Evolutionary conservation across 2,888 invertebrate genomes (phyloP).

Genomic region (Sabatieria punctata): DNA sequence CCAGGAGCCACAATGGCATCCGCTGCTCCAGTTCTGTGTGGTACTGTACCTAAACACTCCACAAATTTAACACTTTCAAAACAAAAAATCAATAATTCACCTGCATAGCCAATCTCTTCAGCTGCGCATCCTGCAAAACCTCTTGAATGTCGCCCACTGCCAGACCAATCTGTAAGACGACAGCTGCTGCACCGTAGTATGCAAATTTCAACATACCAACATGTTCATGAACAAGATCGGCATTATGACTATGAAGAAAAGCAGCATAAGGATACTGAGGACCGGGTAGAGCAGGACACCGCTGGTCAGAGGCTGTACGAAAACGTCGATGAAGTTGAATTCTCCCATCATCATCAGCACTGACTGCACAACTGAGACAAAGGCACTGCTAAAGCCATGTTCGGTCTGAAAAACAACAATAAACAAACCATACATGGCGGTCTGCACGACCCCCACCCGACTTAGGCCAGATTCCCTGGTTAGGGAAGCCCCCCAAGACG

Average conservation of each 20-base stretch:
- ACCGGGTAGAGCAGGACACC: constrained; percentile 48
- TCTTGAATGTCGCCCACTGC: constrained; percentile 85
- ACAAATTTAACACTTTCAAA: neutral
- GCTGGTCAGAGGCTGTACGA: neutral
- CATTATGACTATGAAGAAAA: constrained; percentile 72
- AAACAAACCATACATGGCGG: too few relatives aligned
- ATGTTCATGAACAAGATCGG: constrained; percentile 79
- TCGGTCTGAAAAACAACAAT: neutral
- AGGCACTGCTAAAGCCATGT: neutral
- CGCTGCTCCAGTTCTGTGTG: constrained; percentile 72
- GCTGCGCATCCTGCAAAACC: constrained; percentile 65
- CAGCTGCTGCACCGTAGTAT: too few relatives aligned
- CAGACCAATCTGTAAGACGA: constrained; percentile 48
- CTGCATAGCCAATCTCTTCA: constrained; percentile 79
- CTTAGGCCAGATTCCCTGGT: too few relatives aligned
- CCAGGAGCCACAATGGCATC: constrained; percentile 55
- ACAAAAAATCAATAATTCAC: too few relatives aligned
- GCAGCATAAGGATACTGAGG: constrained; percentile 57
- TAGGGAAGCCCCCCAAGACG: too few relatives aligned
- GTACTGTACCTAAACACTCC: constrained; percentile 51
- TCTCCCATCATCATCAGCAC: constrained; percentile 10
- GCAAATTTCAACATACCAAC: too few relatives aligned
- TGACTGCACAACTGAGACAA: constrained; percentile 3
- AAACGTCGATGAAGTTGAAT: constrained; percentile 3
- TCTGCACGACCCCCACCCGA: too few relatives aligned